Percentiles rank a stretch among this genome's conserved stretches.
Conservation (phyloP, 2,888 invertebrate species). For the Palloptera scutellata region DNA sequence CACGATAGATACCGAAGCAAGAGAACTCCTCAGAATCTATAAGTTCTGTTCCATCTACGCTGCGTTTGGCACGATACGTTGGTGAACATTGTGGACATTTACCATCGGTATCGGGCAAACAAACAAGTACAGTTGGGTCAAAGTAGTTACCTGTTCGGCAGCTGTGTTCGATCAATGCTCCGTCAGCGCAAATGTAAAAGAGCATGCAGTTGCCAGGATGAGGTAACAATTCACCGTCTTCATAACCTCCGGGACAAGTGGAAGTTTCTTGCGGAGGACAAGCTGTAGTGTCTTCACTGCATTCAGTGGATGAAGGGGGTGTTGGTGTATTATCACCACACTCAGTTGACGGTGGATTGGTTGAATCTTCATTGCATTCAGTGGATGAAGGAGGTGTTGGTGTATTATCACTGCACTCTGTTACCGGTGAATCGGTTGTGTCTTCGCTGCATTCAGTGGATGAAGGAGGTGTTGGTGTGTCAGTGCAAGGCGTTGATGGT, state of each 20-base stretch:
- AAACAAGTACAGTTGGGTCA: constrained; percentile 26
- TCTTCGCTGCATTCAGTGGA: not conserved
- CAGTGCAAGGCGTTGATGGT: constrained; percentile 2
- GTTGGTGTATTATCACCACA: constrained; percentile 20
- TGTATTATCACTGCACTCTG: constrained; percentile 14
- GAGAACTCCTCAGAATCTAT: too few species aligned
- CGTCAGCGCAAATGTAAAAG: constrained; percentile 48
- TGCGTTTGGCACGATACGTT: constrained; percentile 28
- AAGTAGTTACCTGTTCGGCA: constrained; percentile 50
- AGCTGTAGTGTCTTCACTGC: constrained; percentile 10
- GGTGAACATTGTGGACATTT: constrained; percentile 34
- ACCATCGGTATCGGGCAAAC: constrained; percentile 32
- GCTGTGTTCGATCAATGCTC: constrained; percentile 42
- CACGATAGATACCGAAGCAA: not conserved
- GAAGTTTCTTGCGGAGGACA: constrained; percentile 18
- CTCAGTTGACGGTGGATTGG: constrained; percentile 25
- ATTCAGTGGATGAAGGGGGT: constrained; percentile 6
- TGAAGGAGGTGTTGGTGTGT: constrained; percentile 5
- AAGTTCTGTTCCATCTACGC: not conserved
- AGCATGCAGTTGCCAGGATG: constrained; percentile 44
- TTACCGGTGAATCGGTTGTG: constrained; percentile 26
- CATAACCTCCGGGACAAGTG: constrained; percentile 41
- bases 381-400: constrained; percentile 19
- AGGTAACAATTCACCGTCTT: constrained; percentile 43
- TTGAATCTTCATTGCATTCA: constrained; percentile 4